Percentiles rank a stretch among this genome's conserved stretches.
These are phyloP conservation scores for Frieseomelitta varia DNA, from an alignment of 1,140 invertebrate genomes.

Conservation along the genomic window DNA sequence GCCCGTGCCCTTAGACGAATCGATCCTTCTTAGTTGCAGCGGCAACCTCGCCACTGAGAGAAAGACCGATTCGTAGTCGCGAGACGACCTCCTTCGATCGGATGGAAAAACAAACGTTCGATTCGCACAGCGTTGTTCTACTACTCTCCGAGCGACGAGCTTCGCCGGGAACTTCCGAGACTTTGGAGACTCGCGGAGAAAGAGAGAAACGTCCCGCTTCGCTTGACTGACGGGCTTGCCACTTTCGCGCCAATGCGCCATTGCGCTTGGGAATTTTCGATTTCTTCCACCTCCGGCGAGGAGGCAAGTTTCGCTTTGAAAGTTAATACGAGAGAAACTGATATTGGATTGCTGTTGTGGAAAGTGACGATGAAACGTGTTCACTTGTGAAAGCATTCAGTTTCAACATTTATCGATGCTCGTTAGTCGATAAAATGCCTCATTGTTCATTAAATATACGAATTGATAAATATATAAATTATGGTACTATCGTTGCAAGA, in stretches of 20 bases:
- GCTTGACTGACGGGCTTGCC: slow-evolving; percentile 5
- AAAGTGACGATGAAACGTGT: background rate
- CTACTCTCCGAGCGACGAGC: background rate
- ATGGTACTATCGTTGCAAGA: too few relatives aligned
- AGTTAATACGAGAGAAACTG: background rate
- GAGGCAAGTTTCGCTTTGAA: background rate
- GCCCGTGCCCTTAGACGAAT: slow-evolving; percentile 73
- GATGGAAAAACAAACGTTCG: slow-evolving; percentile 63
- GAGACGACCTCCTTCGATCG: slow-evolving; percentile 10
- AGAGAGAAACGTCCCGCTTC: background rate
- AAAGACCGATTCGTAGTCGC: slow-evolving; percentile 19
- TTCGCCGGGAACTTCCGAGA: too few relatives aligned
- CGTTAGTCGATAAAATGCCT: too few relatives aligned
- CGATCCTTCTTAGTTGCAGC: slow-evolving; percentile 72
- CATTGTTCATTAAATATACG: too few relatives aligned
- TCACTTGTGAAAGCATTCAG: too few relatives aligned
- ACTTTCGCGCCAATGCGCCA: background rate
- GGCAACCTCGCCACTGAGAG: slow-evolving; percentile 11
- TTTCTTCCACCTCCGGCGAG: background rate
- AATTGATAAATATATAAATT: too few relatives aligned
- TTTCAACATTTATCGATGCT: too few relatives aligned
- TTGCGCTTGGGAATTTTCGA: slow-evolving; percentile 22
- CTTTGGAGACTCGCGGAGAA: background rate
- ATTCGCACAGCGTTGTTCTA: slow-evolving; percentile 19
- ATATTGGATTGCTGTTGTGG: background rate